Evolutionary conservation across 1,140 invertebrate species (phyloP).

Genomic region (Drosophila bocki): DNA sequence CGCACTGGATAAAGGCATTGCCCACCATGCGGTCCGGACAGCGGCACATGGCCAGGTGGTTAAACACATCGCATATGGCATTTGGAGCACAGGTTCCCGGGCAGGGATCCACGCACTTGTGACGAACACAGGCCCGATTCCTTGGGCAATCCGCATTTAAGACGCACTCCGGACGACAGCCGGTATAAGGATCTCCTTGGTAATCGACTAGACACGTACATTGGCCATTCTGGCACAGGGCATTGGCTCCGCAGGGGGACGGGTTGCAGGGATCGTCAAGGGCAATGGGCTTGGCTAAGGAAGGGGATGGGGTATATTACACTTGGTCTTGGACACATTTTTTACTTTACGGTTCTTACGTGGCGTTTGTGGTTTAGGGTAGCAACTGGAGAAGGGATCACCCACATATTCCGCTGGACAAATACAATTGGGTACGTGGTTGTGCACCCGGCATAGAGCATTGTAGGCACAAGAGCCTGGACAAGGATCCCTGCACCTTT

Average conservation of each 20-base stretch:
- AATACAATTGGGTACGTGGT: constrained; percentile 88
- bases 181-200: constrained; percentile 86
- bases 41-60: constrained; percentile 88
- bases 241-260: constrained; percentile 89
- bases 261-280: constrained; percentile 87
- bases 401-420: constrained; percentile 89
- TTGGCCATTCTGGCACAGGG: constrained; percentile 88
- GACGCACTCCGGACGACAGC: constrained; percentile 79
- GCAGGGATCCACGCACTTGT: constrained; percentile 89
- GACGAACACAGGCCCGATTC: constrained; percentile 87
- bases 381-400: constrained; percentile 87
- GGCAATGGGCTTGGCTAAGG: constrained; percentile 77
- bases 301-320: constrained; percentile 50
- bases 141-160: constrained; percentile 86
- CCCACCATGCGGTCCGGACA: constrained; percentile 86
- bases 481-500: constrained; percentile 87
- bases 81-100: constrained; percentile 88
- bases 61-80: constrained; percentile 89
- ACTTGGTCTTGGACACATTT: background rate
- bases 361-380: constrained; percentile 58
- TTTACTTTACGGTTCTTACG: constrained; percentile 44
- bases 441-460: constrained; percentile 88
- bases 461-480: constrained; percentile 88
- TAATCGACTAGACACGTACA: constrained; percentile 87
- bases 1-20: constrained; percentile 80